Evolutionary conservation across 2,797 vertebrate genomes (phyloP), one percentile per base, ranked within the genome.

Genomic region (Parotocinclus haroldoi): DNA sequence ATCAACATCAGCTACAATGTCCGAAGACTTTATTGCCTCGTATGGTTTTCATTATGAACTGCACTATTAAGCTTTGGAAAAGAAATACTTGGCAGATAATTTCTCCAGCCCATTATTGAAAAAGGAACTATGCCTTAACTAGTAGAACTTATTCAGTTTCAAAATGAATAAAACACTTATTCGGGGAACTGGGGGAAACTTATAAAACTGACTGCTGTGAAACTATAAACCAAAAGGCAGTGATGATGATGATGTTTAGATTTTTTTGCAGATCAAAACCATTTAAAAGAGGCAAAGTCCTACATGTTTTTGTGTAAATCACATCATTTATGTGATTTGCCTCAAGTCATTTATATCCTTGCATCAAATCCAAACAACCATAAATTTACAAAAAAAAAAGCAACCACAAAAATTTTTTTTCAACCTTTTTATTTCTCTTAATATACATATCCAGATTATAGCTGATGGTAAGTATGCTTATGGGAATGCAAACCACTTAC

Each of bases 401-500:
- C 14, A 53, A 37, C 27, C 11, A 40, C 36, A 59, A n/a, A 18
- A 59, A 7, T 9, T 13, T 38, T 50, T 50, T 45, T 52, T 17
- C 4, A 5, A 4, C 45, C 9, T 16, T 68, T 64, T 62, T 60
- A 66, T 62, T 58, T 18, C 12, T 63, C 76, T 63, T 66, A 69
- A 69, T 67, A 72, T 72, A 75, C 60, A 75, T 18, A 72, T 72
- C 57, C 53, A 53, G 57, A 66, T 27, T 27, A 27, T 72, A 13
- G 42, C 40, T 58, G 37, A n/a, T 63, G 42, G 55, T 71, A 75
- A 68, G 68, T 69, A 63, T 67, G 66, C 64, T 71, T 56, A 64
- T 63, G 49, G 45, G 51, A 66, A 17, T 14, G 38, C 27, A 5
- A 68, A 52, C 12, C 18, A 14, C 40, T 39, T 51, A 57, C 52